Base-by-base conservation (phyloP, 2,888 invertebrate species). In the Drosophila phalerata region DNA sequence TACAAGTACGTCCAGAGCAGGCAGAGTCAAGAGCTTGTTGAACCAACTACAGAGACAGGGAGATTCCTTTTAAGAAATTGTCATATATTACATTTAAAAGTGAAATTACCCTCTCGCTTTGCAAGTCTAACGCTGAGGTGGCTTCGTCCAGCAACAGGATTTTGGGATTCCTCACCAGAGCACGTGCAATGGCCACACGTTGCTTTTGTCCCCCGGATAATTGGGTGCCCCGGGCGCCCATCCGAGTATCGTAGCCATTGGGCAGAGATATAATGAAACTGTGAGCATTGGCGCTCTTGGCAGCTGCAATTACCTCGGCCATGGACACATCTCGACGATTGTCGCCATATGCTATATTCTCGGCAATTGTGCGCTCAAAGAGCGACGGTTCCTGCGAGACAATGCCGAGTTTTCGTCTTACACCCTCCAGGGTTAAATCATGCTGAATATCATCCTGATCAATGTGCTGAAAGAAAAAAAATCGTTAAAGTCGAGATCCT, bases 321-420 rank as follows among this genome's bases (percentile, higher is more conserved):
- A 96, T 95, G 0, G 94, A 84, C 13, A 96, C 95, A 0, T 81
- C 74, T 0, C 96, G 93, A 0, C 93, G 93, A 90, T 96, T 97
- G 92, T 97, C 97, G 0, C 98, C 98, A 89, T 97, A 98, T 0
- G 96, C 96, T 84, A 98, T 97, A 91, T 98, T 98, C 86, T 97
- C 97, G 0, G 95, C 94, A 51, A 98, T 96, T 49, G 95, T 95
- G 47, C 96, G 94, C 89, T 97, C 96, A 91, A 98, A 97, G 0
- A 98, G 94, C 0, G 96, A 95, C 0, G 97, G 98, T 89, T 98
- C 97, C 91, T 98, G 98, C 0, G 97, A 96, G 6, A 98, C 95
- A 45, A 97, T 95, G 52, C 97, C 97, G 60, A 97, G 94, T 91
- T 96, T 96, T 11, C 94, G 93, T 1, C 98, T 94, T 2, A 97